Evolutionary conservation across 2,113 vertebrate genomes (phyloP), one percentile per base, ranked within the genome.

Genomic region (Colinus virginianus): DNA sequence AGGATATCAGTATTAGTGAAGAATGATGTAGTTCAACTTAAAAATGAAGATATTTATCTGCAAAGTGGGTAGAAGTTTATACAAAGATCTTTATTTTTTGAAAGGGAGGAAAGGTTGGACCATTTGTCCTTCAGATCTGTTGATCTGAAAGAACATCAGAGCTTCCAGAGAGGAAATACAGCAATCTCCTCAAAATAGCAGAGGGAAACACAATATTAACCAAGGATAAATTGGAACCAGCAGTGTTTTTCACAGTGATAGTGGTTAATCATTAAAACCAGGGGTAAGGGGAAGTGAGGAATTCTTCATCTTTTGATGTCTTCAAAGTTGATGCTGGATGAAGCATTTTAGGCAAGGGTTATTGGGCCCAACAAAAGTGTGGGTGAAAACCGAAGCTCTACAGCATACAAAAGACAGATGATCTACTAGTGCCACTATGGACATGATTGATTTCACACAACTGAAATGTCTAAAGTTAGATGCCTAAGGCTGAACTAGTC

Each of bases 341-440:
- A 94, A 91, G 55, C 0, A 0, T 32, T 92, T 90, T 32, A 63
- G 25, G 21, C 32, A 40, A 40, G 79, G 83, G 43, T 78, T 74
- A 56, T 19, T 46, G 4, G 42, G 6, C 25, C 78, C 17, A 83
- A 51, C 64, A 51, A 22, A 93, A 70, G 28, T 51, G 10, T 43
- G 36, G 18, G 23, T 58, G 56, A 90, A 91, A 95, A 90, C 83
- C 59, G 85, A 86, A 90, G 36, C 14, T 79, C 25, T 75, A 23
- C 78, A 56, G 36, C 22, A 38, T 78, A 21, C 12, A 40, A 78
- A 87, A 91, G 59, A 76, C 9, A 72, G 49, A 87, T 80, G 34
- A 75, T 55, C 51, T 59, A 4, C 64, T 64, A 46, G 58, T 55
- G 28, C 42, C 53, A 58, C n/a, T 74, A 16, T 1, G 1, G 8